A percentile compares a stretch with the other conserved stretches of the same genome.
phyloP scores from a whole-genome alignment of 2,797 vertebrate genomes.

The Alca torda region DNA sequence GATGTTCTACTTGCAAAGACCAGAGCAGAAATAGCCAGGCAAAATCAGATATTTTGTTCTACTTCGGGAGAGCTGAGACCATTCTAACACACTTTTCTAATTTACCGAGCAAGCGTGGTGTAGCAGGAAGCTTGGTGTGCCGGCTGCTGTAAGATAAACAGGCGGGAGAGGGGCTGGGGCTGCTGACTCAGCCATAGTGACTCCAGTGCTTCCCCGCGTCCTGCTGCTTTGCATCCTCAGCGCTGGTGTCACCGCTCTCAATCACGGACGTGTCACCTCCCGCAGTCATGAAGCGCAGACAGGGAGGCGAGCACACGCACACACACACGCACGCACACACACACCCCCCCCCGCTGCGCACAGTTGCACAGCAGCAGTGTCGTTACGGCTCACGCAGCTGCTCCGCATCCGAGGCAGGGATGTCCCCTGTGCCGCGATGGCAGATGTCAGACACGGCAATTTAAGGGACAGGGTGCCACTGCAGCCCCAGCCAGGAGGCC shows the following conservation, averaged over 20 bases:
- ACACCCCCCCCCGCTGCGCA: accelerated
- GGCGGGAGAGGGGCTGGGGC: background rate
- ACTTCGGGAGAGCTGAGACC: background rate
- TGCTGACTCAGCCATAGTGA: background rate
- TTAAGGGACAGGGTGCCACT: background rate
- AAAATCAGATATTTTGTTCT: background rate
- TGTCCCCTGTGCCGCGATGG: background rate
- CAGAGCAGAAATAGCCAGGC: background rate
- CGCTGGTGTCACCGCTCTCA: background rate
- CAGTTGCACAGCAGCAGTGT: background rate
- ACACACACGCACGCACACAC: accelerated
- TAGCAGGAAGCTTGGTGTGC: background rate
- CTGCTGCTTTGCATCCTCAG: background rate
- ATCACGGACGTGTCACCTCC: background rate
- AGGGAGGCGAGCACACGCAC: background rate
- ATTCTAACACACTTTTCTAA: background rate
- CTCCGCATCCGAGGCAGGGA: background rate
- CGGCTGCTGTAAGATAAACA: background rate
- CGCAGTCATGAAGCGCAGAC: background rate
- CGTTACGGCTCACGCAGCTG: background rate
- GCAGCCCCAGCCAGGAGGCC: background rate
- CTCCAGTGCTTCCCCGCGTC: background rate
- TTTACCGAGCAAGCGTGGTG: accelerated
- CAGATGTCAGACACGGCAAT: constrained; percentile 44
- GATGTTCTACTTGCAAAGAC: background rate